These are phyloP conservation scores for Amphiprion ocellaris DNA, from an alignment of 2,113 vertebrate genomes.

Conservation along the genomic window DNA sequence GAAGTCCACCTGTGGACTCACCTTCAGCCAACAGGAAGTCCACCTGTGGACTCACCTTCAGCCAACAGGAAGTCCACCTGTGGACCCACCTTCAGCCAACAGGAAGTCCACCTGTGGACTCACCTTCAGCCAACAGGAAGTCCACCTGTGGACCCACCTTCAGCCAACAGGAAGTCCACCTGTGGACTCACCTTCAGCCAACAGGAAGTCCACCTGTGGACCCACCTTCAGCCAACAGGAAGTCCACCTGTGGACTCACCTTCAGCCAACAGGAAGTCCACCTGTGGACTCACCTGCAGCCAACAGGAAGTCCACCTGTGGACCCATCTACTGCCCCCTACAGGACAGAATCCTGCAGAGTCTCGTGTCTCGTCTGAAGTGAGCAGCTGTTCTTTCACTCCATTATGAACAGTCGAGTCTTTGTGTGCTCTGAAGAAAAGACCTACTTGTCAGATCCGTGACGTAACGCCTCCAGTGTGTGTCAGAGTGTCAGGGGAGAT, in stretches of 20 bases:
- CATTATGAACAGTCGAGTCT: constrained; percentile 74
- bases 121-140: no score
- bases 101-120: neutral
- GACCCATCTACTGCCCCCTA: constrained; percentile 45
- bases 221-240: no score
- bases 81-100: constrained; percentile 27
- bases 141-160: no score
- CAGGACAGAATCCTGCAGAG: constrained; percentile 5
- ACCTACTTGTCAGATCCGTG: constrained; percentile 70
- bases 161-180: no score
- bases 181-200: no score
- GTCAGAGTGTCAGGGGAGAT: constrained; percentile 57
- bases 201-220: no score
- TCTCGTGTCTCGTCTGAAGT: constrained; percentile 50
- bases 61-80: constrained; percentile 48
- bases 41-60: constrained; percentile 21
- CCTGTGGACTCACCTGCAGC: no score
- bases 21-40: no score
- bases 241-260: no score
- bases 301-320: no score
- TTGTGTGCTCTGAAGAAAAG: constrained; percentile 74
- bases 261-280: no score
- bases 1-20: no score
- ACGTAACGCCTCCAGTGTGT: constrained; percentile 55
- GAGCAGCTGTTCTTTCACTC: constrained; percentile 75